Evolutionary conservation across 2,888 invertebrate species (phyloP).

Genomic region (Syrphus vitripennis): DNA sequence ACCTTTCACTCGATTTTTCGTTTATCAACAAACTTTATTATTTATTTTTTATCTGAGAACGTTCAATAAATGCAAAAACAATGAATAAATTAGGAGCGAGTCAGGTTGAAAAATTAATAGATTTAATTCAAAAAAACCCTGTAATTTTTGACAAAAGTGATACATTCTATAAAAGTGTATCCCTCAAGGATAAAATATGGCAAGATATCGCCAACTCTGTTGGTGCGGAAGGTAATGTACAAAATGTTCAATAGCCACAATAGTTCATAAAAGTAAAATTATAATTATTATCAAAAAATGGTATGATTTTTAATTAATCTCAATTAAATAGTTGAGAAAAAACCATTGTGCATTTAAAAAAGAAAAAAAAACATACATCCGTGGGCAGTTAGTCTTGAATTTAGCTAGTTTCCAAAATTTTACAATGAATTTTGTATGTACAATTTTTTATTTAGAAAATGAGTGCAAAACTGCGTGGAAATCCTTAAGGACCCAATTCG

Average conservation of each 20-base stretch:
- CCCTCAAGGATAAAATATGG: constrained; percentile 23
- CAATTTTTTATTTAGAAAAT: not conserved
- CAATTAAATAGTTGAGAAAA: too few species aligned
- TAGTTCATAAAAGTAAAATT: too few species aligned
- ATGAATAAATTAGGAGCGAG: constrained; percentile 31
- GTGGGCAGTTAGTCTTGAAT: too few species aligned
- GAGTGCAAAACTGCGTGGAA: constrained; percentile 43
- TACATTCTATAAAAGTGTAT: constrained; percentile 2
- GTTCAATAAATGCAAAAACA: not conserved
- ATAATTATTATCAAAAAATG: too few species aligned
- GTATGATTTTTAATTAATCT: too few species aligned
- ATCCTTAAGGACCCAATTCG: constrained; percentile 40
- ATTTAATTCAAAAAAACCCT: constrained; percentile 1
- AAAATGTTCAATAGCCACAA: too few species aligned
- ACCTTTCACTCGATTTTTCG: not conserved
- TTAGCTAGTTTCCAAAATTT: too few species aligned
- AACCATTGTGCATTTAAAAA: too few species aligned
- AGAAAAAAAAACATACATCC: too few species aligned
- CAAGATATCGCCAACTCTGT: not conserved
- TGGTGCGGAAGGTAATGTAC: constrained; percentile 17
- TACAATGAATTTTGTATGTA: too few species aligned
- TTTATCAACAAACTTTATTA: not conserved
- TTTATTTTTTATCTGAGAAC: too few species aligned
- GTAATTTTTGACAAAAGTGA: constrained; percentile 7
- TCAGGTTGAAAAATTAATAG: constrained; percentile 24